Evolutionary conservation across 1,140 invertebrate genomes (phyloP), one percentile per base, ranked within the genome.

Genomic region (Cryptotermes secundus): DNA sequence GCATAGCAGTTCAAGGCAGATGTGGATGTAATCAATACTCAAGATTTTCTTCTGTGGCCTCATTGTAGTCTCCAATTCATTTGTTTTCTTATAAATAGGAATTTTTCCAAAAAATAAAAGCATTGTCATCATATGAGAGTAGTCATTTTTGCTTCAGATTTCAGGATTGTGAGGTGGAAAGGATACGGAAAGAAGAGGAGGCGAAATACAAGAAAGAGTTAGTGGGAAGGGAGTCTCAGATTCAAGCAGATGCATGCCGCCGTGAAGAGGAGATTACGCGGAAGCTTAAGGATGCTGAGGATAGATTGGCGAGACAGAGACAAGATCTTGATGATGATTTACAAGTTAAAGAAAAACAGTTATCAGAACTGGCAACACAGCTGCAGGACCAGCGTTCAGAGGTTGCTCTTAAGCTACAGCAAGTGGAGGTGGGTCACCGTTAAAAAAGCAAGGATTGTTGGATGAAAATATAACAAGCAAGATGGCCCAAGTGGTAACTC

Each of bases 131-230:
- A 35, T 80, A 19, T 31, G 35, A 34, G 3, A 31, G 14, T 31
- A 34, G 19, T 80, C n/a, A 2, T 31, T 34, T 80, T 79, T 31
- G 31, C 38, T 9, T 72, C n/a, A 82, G 81, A 45, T 34, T 82
- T 45, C 35, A 45, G 16, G 81, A 82, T 7, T 31, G 45, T 26
- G 81, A 82, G 31, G 38, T 82, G 6, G 10, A 82, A 45, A 82
- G 38, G 38, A 34, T 45, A 10, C 36, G 38, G 16, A 82, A 49
- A 26, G 35, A 82, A 82, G 81, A 82, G 31, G 81, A 82, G 45
- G 38, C 14, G 9, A 82, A 34, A n/a, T 82, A 45, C 53, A 12
- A n/a, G 24, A 38, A 82, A 45, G n/a, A 45, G 38, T 82, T 82
- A 31, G 6, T 49, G 3, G 36, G 3, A 0, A 38, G 81, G 19